Evolutionary conservation across 2,888 invertebrate genomes (phyloP).

Genomic region (Teleiodes luculella): DNA sequence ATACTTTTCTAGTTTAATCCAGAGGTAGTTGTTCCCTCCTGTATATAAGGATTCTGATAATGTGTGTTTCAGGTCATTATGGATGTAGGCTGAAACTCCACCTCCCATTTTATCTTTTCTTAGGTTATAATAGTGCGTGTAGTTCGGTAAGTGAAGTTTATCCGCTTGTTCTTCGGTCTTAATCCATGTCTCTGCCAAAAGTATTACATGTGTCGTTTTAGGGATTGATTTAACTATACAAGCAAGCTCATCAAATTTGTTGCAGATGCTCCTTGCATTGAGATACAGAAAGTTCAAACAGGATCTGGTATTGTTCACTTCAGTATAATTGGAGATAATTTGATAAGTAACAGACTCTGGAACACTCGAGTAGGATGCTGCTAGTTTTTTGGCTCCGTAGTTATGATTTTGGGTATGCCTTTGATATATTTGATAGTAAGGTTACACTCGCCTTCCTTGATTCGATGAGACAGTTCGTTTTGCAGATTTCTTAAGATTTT

Average conservation of each 20-base stretch:
- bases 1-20: constrained; percentile 23
- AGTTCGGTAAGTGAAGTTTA: constrained; percentile 18
- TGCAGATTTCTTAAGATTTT: constrained; percentile 14
- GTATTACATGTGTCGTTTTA: neutral
- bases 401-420: constrained; percentile 13
- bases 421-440: constrained; percentile 17
- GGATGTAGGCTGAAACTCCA: too few relatives aligned
- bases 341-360: too few relatives aligned
- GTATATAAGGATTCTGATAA: constrained; percentile 17
- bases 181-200: neutral
- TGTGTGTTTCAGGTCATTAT: constrained; percentile 15
- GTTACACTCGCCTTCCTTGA: constrained; percentile 15
- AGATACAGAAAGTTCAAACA: too few relatives aligned
- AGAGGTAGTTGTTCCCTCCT: constrained; percentile 27
- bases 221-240: too few relatives aligned
- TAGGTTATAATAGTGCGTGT: constrained; percentile 17
- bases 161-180: constrained; percentile 17
- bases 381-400: constrained; percentile 13
- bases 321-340: too few relatives aligned
- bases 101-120: too few relatives aligned
- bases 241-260: too few relatives aligned
- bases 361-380: too few relatives aligned
- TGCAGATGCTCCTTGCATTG: too few relatives aligned
- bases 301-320: too few relatives aligned
- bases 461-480: constrained; percentile 16